These are phyloP conservation scores for Carduelis carduelis DNA, from an alignment of 2,797 vertebrate genomes.

Conservation along the genomic window DNA sequence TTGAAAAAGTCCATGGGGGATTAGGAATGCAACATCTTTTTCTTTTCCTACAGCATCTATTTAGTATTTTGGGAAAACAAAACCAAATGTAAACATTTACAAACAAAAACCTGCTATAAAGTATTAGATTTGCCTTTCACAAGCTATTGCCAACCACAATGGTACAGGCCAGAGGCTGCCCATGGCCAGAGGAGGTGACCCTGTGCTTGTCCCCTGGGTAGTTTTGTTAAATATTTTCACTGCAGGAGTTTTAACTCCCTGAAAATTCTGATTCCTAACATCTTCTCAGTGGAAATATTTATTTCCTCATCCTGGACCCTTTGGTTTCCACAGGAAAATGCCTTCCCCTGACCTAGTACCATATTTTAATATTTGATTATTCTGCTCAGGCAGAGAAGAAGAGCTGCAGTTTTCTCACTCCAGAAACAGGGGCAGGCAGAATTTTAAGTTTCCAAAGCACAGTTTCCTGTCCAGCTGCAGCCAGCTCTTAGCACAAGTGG, in stretches of 20 bases:
- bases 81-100: background rate
- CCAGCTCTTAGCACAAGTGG: background rate
- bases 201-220: rapidly evolving
- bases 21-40: background rate
- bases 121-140: background rate
- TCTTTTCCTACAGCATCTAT: background rate
- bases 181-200: background rate
- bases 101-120: background rate
- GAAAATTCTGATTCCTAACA: background rate
- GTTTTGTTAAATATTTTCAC: background rate
- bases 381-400: background rate
- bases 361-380: background rate
- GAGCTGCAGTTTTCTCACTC: background rate
- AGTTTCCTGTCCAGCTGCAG: background rate
- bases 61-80: background rate
- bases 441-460: background rate
- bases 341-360: background rate
- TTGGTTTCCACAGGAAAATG: background rate
- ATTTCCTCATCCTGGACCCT: background rate
- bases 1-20: background rate
- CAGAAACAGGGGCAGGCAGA: background rate
- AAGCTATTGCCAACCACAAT: background rate
- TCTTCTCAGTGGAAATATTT: background rate
- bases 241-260: background rate
- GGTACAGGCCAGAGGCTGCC: background rate